Evolutionary conservation across 2,797 vertebrate species (phyloP), one percentile per base, ranked within the genome.

Genomic region (Melanotaenia trifasciata): DNA sequence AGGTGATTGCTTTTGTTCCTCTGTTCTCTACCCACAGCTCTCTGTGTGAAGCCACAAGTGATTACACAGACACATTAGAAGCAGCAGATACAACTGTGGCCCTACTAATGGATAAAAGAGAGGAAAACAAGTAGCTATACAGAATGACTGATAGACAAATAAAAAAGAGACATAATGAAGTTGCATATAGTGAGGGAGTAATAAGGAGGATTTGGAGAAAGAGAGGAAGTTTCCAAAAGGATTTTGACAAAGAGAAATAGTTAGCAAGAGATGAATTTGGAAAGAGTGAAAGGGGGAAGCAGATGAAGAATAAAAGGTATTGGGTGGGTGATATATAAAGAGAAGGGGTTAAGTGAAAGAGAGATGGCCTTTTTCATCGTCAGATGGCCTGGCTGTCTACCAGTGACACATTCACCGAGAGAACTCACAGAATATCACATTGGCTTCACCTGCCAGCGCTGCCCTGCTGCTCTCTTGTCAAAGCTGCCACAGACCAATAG

Each of bases 391-490:
- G 68, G 58, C 83, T 76, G 76, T 83, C 85, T 77, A 72, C 47
- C 63, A 64, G 83, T 85, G 88, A 89, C 87, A 84, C 72, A 32
- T 87, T 90, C 83, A 81, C 76, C 26, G 67, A 79, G 84, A 90
- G 73, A 79, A 87, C 83, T 87, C 86, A 81, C 80, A 69, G 76
- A 79, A 87, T 83, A 91, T 91, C 85, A 84, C 81, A 70, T 67
- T 74, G 84, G 74, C 78, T 87, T 89, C 90, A 90, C 91, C 91
- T 91, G 87, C 84, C 85, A 87, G 74, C 73, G 20, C 79, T 80
- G 82, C 72, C 84, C 84, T 80, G 77, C 80, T 86, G 89, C 84
- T 91, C 76, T 57, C 87, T 66, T 89, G 87, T 91, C 91, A 90
- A 80, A 65, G 63, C 83, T 82, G 84, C 83, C 76, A 90, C 87